Percentiles rank a stretch among this genome's conserved stretches.
Conservation (phyloP, 2,888 invertebrate genomes). For the Eupithecia tripunctaria region DNA sequence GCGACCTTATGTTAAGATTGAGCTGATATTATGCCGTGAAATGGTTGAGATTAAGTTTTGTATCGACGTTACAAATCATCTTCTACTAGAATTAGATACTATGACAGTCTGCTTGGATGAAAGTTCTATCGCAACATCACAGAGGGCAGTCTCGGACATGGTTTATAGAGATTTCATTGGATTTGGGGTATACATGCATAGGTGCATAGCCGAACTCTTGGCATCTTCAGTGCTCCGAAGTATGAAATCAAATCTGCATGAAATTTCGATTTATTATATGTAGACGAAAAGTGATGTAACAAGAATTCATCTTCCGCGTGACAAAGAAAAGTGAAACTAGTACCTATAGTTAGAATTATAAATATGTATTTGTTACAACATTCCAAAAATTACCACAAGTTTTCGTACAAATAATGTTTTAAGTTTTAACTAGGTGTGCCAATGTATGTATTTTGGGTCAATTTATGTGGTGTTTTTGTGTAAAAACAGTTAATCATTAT, state of each 20-base stretch:
- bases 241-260: slow-evolving; percentile 27
- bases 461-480: neutral
- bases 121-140: neutral
- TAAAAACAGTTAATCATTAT: neutral
- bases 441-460: neutral
- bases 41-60: neutral
- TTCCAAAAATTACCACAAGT: neutral
- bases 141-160: neutral
- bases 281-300: slow-evolving; percentile 26
- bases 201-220: neutral
- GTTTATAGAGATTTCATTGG: neutral
- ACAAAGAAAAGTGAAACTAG: slow-evolving; percentile 33
- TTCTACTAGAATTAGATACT: neutral
- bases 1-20: neutral
- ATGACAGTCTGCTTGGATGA: neutral
- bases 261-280: slow-evolving; percentile 22
- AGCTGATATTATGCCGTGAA: neutral
- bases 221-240: slow-evolving; percentile 13
- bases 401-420: neutral
- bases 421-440: too few species aligned
- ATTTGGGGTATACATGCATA: neutral
- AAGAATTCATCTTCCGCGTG: slow-evolving; percentile 27
- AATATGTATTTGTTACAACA: slow-evolving; percentile 5
- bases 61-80: neutral
- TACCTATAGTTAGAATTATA: neutral